Percentiles rank a stretch among this genome's conserved stretches.
Evolutionary conservation across 1,140 invertebrate species (phyloP).

Genomic region (Orchestia grillus): DNA sequence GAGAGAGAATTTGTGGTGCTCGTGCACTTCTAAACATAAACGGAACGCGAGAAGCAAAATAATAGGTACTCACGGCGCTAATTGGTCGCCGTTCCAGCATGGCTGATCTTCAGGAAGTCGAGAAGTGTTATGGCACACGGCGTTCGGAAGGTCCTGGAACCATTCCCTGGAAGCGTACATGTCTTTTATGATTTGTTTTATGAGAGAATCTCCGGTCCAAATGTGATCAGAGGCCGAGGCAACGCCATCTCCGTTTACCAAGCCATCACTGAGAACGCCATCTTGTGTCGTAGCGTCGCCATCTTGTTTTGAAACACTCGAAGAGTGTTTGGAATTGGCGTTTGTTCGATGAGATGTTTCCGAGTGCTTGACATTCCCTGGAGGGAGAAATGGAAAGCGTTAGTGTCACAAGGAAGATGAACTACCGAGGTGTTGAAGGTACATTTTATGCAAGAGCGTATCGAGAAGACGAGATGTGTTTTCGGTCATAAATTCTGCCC

Average conservation of each 20-base stretch:
- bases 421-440: background rate
- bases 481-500: background rate
- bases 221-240: background rate
- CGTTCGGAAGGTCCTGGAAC: constrained; percentile 39
- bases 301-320: background rate
- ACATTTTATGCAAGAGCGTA: background rate
- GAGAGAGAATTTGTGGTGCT: background rate
- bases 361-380: constrained; percentile 25
- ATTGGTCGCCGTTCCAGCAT: constrained; percentile 22
- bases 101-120: background rate
- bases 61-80: constrained; percentile 20
- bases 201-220: constrained; percentile 23
- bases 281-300: constrained; percentile 20
- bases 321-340: constrained; percentile 16
- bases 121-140: constrained; percentile 41
- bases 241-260: background rate
- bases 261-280: background rate
- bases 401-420: background rate
- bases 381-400: background rate
- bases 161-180: constrained; percentile 21
- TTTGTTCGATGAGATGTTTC: background rate
- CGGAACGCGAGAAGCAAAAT: background rate
- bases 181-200: constrained; percentile 30
- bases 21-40: background rate
- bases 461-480: background rate